phyloP scores from a whole-genome alignment of 2,113 vertebrate genomes.

The Perca schrenkii region DNA sequence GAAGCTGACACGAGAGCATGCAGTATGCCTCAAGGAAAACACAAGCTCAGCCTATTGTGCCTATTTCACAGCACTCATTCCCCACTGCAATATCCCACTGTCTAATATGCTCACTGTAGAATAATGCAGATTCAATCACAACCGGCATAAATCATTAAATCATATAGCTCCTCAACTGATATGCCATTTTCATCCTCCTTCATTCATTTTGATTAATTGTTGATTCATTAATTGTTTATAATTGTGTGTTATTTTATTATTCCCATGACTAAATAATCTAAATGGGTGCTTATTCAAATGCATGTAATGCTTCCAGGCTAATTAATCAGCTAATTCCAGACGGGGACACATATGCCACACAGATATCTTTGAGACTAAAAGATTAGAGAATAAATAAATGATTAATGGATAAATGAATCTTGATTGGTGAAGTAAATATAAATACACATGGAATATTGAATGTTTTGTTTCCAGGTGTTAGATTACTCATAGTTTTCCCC shows the following conservation, averaged over 20 bases:
- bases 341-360: constrained; percentile 32
- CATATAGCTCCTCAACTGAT: constrained; percentile 52
- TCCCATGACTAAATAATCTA: constrained; percentile 68
- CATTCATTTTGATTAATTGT: constrained; percentile 63
- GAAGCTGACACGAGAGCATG: constrained; percentile 77
- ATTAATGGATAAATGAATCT: constrained; percentile 34
- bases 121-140: constrained; percentile 68
- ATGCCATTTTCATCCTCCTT: constrained; percentile 38
- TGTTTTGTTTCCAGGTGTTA: constrained; percentile 44
- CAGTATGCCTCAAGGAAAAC: constrained; percentile 77
- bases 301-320: constrained; percentile 59
- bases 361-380: constrained; percentile 30
- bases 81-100: constrained; percentile 47
- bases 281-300: constrained; percentile 72
- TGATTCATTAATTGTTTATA: constrained; percentile 60
- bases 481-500: not conserved
- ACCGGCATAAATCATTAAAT: constrained; percentile 52
- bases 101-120: constrained; percentile 59
- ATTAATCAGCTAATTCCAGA: constrained; percentile 70
- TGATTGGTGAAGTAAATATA: constrained; percentile 23
- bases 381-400: constrained; percentile 45
- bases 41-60: constrained; percentile 77
- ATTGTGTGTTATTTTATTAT: constrained; percentile 65
- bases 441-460: not conserved
- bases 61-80: constrained; percentile 59